Evolutionary conservation across 1,140 invertebrate species (phyloP), one percentile per base, ranked within the genome.

Genomic region (Papilio xuthus): DNA sequence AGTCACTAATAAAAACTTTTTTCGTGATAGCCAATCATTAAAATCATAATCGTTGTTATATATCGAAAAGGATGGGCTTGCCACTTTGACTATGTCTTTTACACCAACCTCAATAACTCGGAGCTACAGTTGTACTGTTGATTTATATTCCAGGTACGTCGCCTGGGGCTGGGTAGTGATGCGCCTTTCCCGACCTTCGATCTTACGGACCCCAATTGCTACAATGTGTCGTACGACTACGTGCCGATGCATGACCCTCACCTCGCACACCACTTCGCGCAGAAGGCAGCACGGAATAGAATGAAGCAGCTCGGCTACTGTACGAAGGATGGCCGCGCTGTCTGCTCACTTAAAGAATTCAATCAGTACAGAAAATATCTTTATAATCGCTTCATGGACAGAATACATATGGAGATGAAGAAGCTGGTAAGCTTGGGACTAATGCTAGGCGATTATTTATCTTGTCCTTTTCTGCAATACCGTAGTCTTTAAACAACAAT

Each of bases 341-440:
- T 90, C 0, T 94, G 93, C 82, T 88, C 92, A 3, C 78, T 93
- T 70, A 90, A 90, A 26, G 91, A 94, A 72, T 94, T 93, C 83
- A 94, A 93, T 79, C 89, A 92, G 67, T 93, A 94, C 76, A 89
- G 93, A 69, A 92, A 93, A 71, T 93, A 90, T 81, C 82, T 94
- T 13, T 92, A 93, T 78, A 90, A 92, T 26, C 88, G 88, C 70
- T 93, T 90, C 63, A 94, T 92, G 91, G 91, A 94, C 44, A 85
- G 88, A 15, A 92, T 94, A 80, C 90, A 93, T 78, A 82, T 86
- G 83, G 88, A 86, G 63, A 92, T 93, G 83, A 89, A 82, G 67
- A 85, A 85, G 41, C 50, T 92, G 86, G 92, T 93, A 80, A 80
- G 85, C 82, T 73, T 1, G 20, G 12, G 13, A 18, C 44, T 47